Evolutionary conservation across 92 coral and sea anemone species (phyloP), one percentile per base, ranked within the genome.

Genomic region (Plumapathes pennacea): DNA sequence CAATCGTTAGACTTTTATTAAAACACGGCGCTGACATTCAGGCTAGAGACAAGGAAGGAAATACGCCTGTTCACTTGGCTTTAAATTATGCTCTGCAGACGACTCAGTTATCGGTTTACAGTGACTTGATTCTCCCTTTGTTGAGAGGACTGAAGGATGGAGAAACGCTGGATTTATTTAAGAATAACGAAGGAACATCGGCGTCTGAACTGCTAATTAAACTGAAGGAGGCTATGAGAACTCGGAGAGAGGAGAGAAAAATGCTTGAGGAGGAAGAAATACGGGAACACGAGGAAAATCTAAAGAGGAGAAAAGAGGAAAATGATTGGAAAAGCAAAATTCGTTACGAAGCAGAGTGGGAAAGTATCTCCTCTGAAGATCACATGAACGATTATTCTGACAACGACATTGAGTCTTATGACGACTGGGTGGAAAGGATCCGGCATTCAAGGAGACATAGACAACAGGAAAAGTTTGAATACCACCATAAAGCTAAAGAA

Each of bases 61-160:
- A 94, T 54, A 94, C 97, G 8, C 80, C 99, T 18, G 54, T 94
- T 39, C 97, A 94, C 64, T 54, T 80, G 29, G 99, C 99, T 17
- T 74, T 94, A 21, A 67, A 77, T 9, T 80, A 66, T 43, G 90
- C 88, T 0, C 21, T 89, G 43, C 89, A 89, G 40, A 58, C 69
- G 14, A 26, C 69, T 41, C 69, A 60, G 13, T 47, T 53, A n/a
- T 45, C 71, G 0, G 62, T 72, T 3, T 84, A 64, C 38, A 34
- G 60, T 33, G 89, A 89, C 6, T 34, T 94, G 28, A 73, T 94
- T 38, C 10, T 28, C 23, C 99, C 99, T 2, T 64, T 92, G 62
- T 54, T 83, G 20, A 62, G 59, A 21, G 54, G 62, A 38, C 49
- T 23, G 21, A 54, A 61, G 11, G 45, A 58, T 2, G 58, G 64